phyloP scores from a whole-genome alignment of 1,140 invertebrate genomes.

The Drosophila arawakana region DNA sequence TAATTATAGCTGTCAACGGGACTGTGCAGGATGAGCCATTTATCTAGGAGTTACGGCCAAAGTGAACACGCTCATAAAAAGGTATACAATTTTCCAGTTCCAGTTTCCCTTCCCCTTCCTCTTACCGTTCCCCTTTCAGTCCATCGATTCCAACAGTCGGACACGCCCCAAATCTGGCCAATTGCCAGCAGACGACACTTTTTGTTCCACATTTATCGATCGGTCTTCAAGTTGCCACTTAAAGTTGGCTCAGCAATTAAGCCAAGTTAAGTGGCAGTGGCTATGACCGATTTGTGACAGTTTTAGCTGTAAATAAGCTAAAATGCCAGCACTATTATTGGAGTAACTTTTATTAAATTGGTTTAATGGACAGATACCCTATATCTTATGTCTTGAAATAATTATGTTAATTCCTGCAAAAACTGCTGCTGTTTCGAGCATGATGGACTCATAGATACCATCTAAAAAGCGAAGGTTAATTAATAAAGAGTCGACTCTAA shows the following conservation, averaged over 20 bases:
- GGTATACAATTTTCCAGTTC: constrained; percentile 20
- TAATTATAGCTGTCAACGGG: constrained; percentile 67
- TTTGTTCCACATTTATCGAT: constrained; percentile 10
- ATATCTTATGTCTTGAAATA: no score
- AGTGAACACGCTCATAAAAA: constrained; percentile 34
- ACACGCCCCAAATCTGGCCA: constrained; percentile 1
- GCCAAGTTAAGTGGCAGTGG: no score
- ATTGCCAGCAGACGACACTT: constrained; percentile 8
- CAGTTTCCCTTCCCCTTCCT: not conserved
- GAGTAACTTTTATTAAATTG: no score
- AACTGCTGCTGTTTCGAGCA: no score
- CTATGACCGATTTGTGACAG: no score
- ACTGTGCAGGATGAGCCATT: constrained; percentile 29
- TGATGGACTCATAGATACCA: no score
- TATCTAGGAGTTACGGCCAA: constrained; percentile 4
- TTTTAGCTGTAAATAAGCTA: no score
- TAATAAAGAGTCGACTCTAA: no score
- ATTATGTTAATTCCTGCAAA: no score
- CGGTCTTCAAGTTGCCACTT: not conserved
- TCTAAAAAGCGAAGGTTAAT: no score
- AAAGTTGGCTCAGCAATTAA: constrained; percentile 1
- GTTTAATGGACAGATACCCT: no score
- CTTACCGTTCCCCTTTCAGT: not conserved
- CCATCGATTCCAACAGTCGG: not conserved
- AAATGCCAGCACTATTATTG: no score